phyloP scores from a whole-genome alignment of 2,797 vertebrate species.

The Gymnodraco acuticeps region DNA sequence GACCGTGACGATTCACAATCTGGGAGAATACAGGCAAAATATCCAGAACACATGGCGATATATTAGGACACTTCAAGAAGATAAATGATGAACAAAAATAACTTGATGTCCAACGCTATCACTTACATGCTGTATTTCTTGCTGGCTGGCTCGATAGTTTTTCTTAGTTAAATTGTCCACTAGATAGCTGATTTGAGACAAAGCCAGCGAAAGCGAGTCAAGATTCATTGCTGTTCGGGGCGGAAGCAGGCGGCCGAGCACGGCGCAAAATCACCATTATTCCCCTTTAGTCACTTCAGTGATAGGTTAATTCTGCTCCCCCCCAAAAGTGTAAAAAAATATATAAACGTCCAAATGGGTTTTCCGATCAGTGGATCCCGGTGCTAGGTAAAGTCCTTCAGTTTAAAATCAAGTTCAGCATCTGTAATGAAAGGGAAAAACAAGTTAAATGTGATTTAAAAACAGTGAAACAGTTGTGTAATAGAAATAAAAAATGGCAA shows the following conservation, averaged over 20 bases:
- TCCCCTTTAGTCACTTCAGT: constrained; percentile 99
- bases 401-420: constrained; percentile 92
- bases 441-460: neutral
- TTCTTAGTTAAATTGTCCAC: constrained; percentile 99
- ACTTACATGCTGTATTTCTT: constrained; percentile 99
- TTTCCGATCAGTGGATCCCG: constrained; percentile 84
- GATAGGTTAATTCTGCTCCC: constrained; percentile 96
- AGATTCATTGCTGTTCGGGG: constrained; percentile 99
- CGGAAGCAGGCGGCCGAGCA: constrained; percentile 99
- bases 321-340: constrained; percentile 85
- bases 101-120: neutral
- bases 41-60: neutral
- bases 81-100: neutral
- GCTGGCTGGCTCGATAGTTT: constrained; percentile 99
- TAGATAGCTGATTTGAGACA: constrained; percentile 99
- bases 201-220: constrained; percentile 99
- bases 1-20: constrained; percentile 99
- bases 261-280: constrained; percentile 99
- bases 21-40: constrained; percentile 63
- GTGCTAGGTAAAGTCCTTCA: constrained; percentile 85
- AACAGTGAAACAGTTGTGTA: neutral
- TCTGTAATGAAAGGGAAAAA: constrained; percentile 79
- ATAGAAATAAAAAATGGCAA: neutral
- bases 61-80: neutral
- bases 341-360: constrained; percentile 79